These are phyloP conservation scores for Spheniscus humboldti DNA, from an alignment of 2,797 vertebrate genomes.

Conservation along the genomic window DNA sequence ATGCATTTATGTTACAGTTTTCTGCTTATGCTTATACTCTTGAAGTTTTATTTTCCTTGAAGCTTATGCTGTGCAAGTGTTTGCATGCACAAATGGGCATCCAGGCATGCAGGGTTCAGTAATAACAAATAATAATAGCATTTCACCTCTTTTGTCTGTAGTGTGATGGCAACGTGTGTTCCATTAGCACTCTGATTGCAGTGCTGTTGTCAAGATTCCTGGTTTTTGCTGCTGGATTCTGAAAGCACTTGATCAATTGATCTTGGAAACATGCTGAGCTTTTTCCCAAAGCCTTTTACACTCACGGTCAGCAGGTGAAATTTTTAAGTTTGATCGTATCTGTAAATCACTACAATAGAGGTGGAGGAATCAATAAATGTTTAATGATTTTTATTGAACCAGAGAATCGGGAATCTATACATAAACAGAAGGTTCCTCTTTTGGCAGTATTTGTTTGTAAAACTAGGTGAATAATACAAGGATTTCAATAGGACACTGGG, in stretches of 20 bases:
- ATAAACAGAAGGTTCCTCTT: background rate
- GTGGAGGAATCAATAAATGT: background rate
- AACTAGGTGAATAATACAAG: background rate
- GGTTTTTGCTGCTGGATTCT: background rate
- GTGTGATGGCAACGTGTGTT: background rate
- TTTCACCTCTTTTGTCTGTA: background rate
- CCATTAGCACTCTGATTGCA: background rate
- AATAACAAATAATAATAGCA: background rate
- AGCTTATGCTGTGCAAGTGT: background rate
- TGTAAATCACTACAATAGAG: background rate
- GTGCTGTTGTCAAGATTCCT: background rate
- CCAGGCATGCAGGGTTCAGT: background rate
- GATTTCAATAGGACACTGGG: background rate
- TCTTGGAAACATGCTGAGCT: background rate
- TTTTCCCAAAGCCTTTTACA: background rate
- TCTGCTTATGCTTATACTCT: background rate
- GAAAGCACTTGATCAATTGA: constrained; percentile 18
- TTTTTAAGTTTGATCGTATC: background rate
- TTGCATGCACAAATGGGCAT: background rate
- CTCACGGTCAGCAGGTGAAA: background rate
- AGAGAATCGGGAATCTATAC: background rate
- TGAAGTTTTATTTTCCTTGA: background rate
- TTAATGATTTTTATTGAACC: background rate
- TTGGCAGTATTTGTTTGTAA: background rate
- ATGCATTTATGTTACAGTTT: background rate